Evolutionary conservation across 1,140 invertebrate genomes (phyloP).

Genomic region (Lepidurus arcticus): DNA sequence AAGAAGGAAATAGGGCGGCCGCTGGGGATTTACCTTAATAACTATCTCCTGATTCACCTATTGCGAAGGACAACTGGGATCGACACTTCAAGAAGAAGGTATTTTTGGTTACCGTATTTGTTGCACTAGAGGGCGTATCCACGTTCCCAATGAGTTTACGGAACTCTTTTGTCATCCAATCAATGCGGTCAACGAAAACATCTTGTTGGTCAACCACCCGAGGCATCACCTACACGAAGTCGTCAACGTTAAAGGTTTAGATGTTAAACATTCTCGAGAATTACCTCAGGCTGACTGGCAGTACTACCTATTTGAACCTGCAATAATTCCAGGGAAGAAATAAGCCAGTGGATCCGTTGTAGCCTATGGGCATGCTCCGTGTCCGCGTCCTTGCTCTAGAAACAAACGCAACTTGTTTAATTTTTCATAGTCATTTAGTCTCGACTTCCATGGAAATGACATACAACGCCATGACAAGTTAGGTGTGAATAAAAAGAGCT

Average conservation of each 20-base stretch:
- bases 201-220: neutral
- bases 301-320: neutral
- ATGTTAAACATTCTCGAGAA: neutral
- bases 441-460: neutral
- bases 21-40: neutral
- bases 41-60: constrained; percentile 7
- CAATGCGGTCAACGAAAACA: constrained; percentile 6
- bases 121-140: neutral
- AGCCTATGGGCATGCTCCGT: neutral
- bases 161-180: neutral
- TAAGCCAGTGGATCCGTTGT: neutral
- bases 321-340: constrained; percentile 1
- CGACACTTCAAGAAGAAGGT: neutral
- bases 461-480: neutral
- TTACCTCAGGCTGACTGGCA: neutral
- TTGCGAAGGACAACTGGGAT: neutral
- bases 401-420: too few species aligned
- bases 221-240: neutral
- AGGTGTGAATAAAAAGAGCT: neutral
- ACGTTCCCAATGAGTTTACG: neutral
- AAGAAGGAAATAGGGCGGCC: neutral
- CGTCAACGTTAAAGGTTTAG: neutral
- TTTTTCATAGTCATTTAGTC: too few species aligned
- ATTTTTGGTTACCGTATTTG: neutral
- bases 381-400: neutral